These are phyloP conservation scores for Rhodeus uyekii DNA, from an alignment of 2,797 vertebrate genomes.

Conservation along the genomic window DNA sequence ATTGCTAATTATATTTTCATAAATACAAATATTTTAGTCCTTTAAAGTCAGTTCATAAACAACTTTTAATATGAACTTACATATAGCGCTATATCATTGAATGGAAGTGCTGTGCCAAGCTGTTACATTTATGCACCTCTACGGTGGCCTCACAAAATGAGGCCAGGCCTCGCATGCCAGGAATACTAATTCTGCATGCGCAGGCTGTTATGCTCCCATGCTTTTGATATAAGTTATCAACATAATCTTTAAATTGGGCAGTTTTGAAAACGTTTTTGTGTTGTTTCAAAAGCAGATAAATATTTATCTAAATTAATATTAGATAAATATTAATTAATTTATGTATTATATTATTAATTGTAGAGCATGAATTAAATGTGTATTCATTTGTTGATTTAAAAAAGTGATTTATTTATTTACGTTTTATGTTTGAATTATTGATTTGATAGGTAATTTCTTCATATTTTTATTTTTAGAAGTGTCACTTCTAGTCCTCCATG, in stretches of 20 bases:
- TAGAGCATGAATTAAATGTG: neutral
- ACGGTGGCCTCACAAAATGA: neutral
- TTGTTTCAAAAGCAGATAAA: neutral
- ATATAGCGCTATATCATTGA: neutral
- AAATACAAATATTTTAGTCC: neutral
- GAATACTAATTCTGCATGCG: conserved; percentile 5
- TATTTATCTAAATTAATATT: no score
- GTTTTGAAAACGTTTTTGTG: neutral
- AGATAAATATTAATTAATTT: neutral
- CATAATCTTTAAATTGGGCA: neutral
- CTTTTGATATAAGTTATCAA: neutral
- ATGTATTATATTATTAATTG: neutral
- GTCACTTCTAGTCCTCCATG: neutral
- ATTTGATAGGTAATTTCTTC: neutral
- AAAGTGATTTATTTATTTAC: neutral
- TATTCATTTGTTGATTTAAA: neutral
- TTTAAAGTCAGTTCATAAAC: neutral
- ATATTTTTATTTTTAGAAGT: neutral
- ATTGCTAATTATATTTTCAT: neutral
- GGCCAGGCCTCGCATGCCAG: neutral
- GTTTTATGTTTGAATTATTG: neutral
- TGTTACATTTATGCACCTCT: conserved; percentile 13
- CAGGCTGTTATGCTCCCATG: neutral
- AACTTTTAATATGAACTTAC: neutral
- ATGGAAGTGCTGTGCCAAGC: neutral